Percentiles rank a stretch among this genome's conserved stretches.
Evolutionary conservation across 2,888 invertebrate genomes (phyloP).

Genomic region (Drosophila lutescens): DNA sequence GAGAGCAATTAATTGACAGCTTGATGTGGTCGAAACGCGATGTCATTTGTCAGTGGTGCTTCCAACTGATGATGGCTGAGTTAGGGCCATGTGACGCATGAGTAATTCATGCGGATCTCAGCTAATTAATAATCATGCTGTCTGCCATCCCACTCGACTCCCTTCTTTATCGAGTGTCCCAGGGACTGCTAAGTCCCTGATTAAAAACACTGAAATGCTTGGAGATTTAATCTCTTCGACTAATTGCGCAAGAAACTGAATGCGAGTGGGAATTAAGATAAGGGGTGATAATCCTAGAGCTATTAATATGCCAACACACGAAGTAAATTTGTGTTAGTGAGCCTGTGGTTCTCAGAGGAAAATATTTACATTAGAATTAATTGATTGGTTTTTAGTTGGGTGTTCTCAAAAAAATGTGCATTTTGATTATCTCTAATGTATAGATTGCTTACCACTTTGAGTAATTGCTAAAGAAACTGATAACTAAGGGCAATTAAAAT

Average conservation of each 20-base stretch:
- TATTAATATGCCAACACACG: slow-evolving; percentile 6
- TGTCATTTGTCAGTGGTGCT: slow-evolving; percentile 46
- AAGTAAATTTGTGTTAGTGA: background rate
- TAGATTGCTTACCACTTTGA: too few relatives aligned
- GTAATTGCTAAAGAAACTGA: too few relatives aligned
- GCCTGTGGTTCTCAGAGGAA: background rate
- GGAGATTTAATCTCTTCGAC: slow-evolving; percentile 5
- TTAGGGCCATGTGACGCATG: slow-evolving; percentile 46
- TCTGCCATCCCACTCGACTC: slow-evolving; percentile 16
- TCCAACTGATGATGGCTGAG: slow-evolving; percentile 6
- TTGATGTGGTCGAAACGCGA: slow-evolving; percentile 40
- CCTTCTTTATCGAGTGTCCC: slow-evolving; percentile 19
- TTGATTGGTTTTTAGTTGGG: background rate
- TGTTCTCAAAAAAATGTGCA: background rate
- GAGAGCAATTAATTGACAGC: slow-evolving; percentile 61
- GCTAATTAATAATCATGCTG: slow-evolving; percentile 64
- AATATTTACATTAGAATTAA: background rate
- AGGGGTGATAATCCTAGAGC: slow-evolving; percentile 16
- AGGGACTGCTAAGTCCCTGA: background rate
- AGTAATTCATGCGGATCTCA: slow-evolving; percentile 60
- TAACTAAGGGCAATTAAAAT: too few relatives aligned
- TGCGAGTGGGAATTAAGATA: slow-evolving; percentile 3
- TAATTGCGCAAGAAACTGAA: slow-evolving; percentile 9
- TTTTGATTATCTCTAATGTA: too few relatives aligned
- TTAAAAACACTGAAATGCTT: background rate